phyloP scores from a whole-genome alignment of 2,797 vertebrate genomes.

The Pangasius mekongensis region DNA sequence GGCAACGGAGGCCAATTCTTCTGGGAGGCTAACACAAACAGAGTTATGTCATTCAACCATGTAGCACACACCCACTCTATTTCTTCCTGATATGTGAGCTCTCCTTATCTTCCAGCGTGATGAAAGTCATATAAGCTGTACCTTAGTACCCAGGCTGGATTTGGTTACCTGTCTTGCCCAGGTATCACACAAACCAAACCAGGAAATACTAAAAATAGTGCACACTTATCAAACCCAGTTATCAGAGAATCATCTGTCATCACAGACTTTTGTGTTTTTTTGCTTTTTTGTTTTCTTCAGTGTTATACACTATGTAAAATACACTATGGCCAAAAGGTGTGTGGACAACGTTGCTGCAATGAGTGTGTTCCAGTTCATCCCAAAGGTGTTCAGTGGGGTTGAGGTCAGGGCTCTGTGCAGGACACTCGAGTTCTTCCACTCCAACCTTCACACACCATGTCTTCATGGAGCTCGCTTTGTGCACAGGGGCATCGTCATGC shows the following conservation, averaged over 20 bases:
- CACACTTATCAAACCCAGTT: neutral
- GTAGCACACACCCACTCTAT: neutral
- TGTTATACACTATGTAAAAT: neutral
- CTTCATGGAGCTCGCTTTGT: neutral
- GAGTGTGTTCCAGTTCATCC: too few relatives aligned
- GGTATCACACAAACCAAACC: neutral
- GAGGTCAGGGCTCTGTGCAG: neutral
- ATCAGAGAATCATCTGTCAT: neutral
- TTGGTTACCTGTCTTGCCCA: neutral
- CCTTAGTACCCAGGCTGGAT: neutral
- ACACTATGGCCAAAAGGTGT: too few relatives aligned
- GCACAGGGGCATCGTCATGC: too few relatives aligned
- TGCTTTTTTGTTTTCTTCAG: neutral
- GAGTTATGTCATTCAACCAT: neutral
- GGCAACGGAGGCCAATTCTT: conserved; percentile 97
- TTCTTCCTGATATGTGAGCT: neutral
- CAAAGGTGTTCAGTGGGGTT: too few relatives aligned
- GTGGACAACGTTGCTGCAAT: too few relatives aligned
- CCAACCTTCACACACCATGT: neutral
- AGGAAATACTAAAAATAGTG: neutral
- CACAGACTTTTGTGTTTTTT: neutral
- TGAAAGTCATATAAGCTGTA: neutral
- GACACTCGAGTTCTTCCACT: neutral
- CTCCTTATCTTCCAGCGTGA: neutral
- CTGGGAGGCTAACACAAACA: conserved; percentile 74